phyloP scores from a whole-genome alignment of 2,888 invertebrate genomes.

The Meghimatium bilineatum region DNA sequence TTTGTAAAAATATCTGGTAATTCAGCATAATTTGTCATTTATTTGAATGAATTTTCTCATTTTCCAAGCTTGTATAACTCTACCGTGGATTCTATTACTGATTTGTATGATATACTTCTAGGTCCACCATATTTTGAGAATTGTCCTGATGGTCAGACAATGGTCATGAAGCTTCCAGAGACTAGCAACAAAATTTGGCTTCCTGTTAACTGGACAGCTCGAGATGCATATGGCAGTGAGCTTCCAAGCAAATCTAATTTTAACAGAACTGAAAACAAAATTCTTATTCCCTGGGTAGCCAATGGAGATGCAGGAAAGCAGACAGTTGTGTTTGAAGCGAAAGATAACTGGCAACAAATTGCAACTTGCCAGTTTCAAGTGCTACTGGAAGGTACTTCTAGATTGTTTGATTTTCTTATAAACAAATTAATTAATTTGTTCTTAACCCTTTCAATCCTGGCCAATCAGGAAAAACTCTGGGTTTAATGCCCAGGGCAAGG shows the following conservation, averaged over 20 bases:
- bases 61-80: too few relatives aligned
- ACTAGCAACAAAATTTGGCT: slow-evolving; percentile 55
- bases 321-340: slow-evolving; percentile 61
- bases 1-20: too few relatives aligned
- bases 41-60: too few relatives aligned
- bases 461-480: too few relatives aligned
- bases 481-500: too few relatives aligned
- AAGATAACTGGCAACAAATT: slow-evolving; percentile 60
- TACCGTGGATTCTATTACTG: neutral
- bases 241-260: slow-evolving; percentile 61
- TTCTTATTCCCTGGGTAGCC: slow-evolving; percentile 61
- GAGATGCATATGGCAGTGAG: slow-evolving; percentile 56
- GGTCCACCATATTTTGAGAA: slow-evolving; percentile 63
- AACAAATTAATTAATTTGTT: too few relatives aligned
- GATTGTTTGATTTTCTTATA: neutral
- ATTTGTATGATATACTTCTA: slow-evolving; percentile 42
- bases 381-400: slow-evolving; percentile 59
- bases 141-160: slow-evolving; percentile 62
- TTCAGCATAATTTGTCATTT: too few relatives aligned
- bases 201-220: slow-evolving; percentile 57
- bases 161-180: slow-evolving; percentile 57
- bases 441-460: too few relatives aligned
- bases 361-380: slow-evolving; percentile 65
- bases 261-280: slow-evolving; percentile 56
- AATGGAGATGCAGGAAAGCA: slow-evolving; percentile 62